These are phyloP conservation scores for Lycopodina hypogea DNA, from an alignment of 37 sponge, comb jelly and placozoan species.

Conservation along the genomic window DNA sequence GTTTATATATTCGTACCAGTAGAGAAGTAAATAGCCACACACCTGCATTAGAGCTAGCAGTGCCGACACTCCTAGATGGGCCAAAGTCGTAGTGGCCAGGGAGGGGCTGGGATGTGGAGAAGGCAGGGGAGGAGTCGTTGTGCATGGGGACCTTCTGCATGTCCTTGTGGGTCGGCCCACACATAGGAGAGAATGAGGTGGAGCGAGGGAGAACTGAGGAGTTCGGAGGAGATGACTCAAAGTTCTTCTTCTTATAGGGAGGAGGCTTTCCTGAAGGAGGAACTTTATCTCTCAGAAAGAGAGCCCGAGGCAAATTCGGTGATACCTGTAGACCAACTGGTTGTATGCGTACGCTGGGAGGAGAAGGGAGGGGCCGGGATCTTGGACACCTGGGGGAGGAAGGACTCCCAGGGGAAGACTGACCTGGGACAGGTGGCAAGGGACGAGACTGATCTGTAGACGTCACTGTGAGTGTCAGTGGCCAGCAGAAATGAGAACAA, in stretches of 20 bases:
- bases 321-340: neutral
- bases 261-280: constrained; percentile 8
- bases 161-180: neutral
- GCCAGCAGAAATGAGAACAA: too few relatives aligned
- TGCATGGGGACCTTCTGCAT: constrained; percentile 4
- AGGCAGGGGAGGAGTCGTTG: neutral
- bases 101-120: neutral
- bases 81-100: neutral
- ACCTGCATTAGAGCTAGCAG: too few relatives aligned
- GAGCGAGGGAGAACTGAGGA: neutral
- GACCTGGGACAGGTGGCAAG: constrained; percentile 22
- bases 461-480: too few relatives aligned
- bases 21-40: too few relatives aligned
- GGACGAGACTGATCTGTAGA: constrained; percentile 10
- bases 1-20: too few relatives aligned
- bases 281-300: neutral
- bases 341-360: neutral
- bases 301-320: too few relatives aligned
- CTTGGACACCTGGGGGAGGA: neutral
- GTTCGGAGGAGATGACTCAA: neutral
- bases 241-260: constrained; percentile 17
- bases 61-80: neutral
- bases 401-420: neutral
- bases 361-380: constrained; percentile 23
- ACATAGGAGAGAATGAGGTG: neutral